A percentile compares a stretch with the other conserved stretches of the same genome.
phyloP scores from a whole-genome alignment of 37 sponge, comb jelly and placozoan genomes.

The Theonella swinhoei region DNA sequence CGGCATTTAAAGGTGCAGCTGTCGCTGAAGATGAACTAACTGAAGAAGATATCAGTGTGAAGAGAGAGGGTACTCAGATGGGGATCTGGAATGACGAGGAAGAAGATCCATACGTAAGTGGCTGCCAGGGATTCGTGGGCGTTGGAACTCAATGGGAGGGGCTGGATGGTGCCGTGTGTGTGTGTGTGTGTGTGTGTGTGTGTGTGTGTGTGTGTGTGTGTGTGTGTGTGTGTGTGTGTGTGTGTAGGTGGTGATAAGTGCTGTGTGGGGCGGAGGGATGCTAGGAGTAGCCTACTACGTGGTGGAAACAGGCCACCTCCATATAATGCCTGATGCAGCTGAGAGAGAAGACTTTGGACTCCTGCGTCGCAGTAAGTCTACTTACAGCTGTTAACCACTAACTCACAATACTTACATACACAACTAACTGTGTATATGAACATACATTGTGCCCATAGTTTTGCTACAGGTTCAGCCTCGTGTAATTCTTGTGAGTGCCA shows the following conservation, averaged over 20 bases:
- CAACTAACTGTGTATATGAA: background rate
- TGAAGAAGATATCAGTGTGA: slow-evolving; percentile 87
- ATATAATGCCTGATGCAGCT: slow-evolving; percentile 64
- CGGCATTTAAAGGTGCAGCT: background rate
- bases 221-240: background rate
- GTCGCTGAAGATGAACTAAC: slow-evolving; percentile 86
- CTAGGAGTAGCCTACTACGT: slow-evolving; percentile 79
- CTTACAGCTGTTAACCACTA: background rate
- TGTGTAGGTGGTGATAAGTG: slow-evolving; percentile 57
- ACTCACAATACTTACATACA: background rate
- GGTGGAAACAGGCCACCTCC: slow-evolving; percentile 57
- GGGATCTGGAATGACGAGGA: slow-evolving; percentile 6
- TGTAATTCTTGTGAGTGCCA: slow-evolving; percentile 75
- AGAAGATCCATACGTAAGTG: slow-evolving; percentile 6
- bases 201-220: slow-evolving; percentile 16
- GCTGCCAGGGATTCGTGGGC: too few species aligned
- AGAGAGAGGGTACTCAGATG: slow-evolving; percentile 61
- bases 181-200: slow-evolving; percentile 20
- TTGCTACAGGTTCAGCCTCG: slow-evolving; percentile 72
- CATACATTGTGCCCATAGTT: slow-evolving; percentile 32
- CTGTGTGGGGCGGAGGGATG: slow-evolving; percentile 60
- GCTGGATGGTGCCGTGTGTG: background rate
- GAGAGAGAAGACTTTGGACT: slow-evolving; percentile 76
- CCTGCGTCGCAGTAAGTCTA: slow-evolving; percentile 60
- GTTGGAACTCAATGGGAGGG: too few species aligned